These are phyloP conservation scores for Callorhinus ursinus DNA, from an alignment of 2,113 vertebrate species.

Conservation along the genomic window DNA sequence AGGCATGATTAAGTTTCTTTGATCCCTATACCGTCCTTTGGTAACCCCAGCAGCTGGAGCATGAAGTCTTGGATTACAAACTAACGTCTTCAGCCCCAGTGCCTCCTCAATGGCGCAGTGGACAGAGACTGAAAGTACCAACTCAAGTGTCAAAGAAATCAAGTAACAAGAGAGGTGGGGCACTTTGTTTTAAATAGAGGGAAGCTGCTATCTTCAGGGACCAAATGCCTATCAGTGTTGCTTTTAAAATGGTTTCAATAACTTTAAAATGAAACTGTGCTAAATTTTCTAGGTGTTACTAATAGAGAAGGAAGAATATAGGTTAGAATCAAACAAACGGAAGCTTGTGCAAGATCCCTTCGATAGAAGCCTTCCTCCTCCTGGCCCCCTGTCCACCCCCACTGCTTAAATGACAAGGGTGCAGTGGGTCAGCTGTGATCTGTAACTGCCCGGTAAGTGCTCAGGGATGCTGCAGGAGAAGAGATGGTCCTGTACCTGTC, in stretches of 20 bases:
- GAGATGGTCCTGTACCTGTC: background rate
- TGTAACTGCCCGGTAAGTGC: background rate
- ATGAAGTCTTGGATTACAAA: constrained; percentile 56
- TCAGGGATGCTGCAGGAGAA: background rate
- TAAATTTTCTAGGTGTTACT: constrained; percentile 15
- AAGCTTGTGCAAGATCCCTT: background rate
- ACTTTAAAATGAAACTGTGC: constrained; percentile 1
- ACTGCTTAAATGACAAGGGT: background rate
- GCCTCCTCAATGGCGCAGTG: background rate
- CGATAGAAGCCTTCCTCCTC: background rate
- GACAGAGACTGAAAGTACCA: constrained; percentile 16
- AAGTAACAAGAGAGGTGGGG: background rate
- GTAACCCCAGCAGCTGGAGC: constrained; percentile 65
- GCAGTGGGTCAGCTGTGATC: background rate
- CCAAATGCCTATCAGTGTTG: background rate
- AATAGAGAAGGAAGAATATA: background rate
- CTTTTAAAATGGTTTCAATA: background rate
- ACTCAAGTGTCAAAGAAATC: background rate
- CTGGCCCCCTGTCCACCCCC: background rate
- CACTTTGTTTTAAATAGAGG: background rate
- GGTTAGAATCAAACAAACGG: background rate
- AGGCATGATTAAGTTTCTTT: constrained; percentile 61
- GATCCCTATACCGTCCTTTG: constrained; percentile 27
- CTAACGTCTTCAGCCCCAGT: background rate
- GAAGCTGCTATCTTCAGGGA: constrained; percentile 8